Evolutionary conservation across 2,888 invertebrate species (phyloP), one percentile per base, ranked within the genome.

Genomic region (Pasiphila rectangulata): DNA sequence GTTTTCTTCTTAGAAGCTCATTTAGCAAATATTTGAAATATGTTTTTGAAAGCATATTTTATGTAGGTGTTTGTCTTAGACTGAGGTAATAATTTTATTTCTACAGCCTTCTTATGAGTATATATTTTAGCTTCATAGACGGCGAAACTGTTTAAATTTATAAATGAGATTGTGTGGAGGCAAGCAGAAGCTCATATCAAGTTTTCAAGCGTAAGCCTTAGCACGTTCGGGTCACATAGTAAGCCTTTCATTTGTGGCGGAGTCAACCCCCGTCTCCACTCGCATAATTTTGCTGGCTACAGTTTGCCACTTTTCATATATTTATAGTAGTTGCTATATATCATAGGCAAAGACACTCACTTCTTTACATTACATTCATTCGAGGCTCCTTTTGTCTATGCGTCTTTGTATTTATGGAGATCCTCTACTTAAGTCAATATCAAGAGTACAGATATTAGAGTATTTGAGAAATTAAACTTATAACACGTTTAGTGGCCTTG

Each of bases 161-260:
- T 25, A 42, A 46, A 35, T 47, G 37, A 32, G 38, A 41, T 43
- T 63, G 55, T 60, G 57, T 54, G 59, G 55, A 45, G 57, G 56
- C 54, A 60, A 57, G 51, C 59, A 60, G 59, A 59, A 63, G 63
- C 59, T 55, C 54, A 19, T 32, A 32, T 51, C 53, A 63, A 67
- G 62, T 61, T 60, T 61, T 62, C 49, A 43, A 49, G 60, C 56
- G 50, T 69, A 64, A 68, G 65, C 64, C 58, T 63, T 59, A 56
- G 64, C 58, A 54, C 60, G 66, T 64, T 61, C 56, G 60, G 44
- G 57, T 54, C 57, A 60, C 61, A 61, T 67, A 68, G 68, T 69
- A 75, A 74, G 69, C 70, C 72, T 75, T 76, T 75, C 69, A 74
- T 75, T 69, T 70, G 63, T 48, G 52, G 57, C 43, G 54, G 58